A percentile compares a stretch with the other conserved stretches of the same genome.
phyloP scores from a whole-genome alignment of 2,888 invertebrate species.

The Rhyacophila evoluta region DNA sequence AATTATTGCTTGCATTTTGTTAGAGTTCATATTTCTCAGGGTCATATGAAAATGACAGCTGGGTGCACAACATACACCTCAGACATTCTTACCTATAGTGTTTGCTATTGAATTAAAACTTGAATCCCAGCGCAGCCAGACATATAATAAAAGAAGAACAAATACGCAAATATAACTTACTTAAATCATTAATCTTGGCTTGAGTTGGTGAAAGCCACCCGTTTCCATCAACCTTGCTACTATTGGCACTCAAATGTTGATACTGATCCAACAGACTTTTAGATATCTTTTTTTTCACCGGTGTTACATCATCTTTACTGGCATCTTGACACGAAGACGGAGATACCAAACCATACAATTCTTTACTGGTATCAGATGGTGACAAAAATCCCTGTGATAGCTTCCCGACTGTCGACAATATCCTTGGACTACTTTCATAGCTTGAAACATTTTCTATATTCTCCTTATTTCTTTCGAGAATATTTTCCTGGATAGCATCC shows the following conservation, averaged over 20 bases:
- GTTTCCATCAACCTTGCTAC: slow-evolving; percentile 26
- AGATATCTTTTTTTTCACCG: slow-evolving; percentile 17
- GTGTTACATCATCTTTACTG: slow-evolving; percentile 27
- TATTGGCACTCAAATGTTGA: slow-evolving; percentile 25
- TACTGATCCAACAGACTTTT: slow-evolving; percentile 47
- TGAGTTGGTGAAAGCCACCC: slow-evolving; percentile 51
- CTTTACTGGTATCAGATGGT: slow-evolving; percentile 48
- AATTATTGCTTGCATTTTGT: no score
- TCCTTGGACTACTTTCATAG: background rate
- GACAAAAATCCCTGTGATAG: slow-evolving; percentile 31
- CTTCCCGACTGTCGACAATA: background rate
- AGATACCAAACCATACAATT: slow-evolving; percentile 48
- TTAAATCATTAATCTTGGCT: slow-evolving; percentile 40
- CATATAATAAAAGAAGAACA: no score
- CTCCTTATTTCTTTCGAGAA: background rate
- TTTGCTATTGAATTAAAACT: no score
- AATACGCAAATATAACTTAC: slow-evolving; percentile 46
- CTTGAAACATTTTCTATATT: slow-evolving; percentile 5
- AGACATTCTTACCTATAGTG: no score
- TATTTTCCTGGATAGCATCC: slow-evolving; percentile 37
- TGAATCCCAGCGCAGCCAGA: no score
- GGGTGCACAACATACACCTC: no score
- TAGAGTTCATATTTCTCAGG: no score
- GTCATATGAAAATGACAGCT: no score
- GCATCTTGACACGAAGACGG: slow-evolving; percentile 32